phyloP scores from a whole-genome alignment of 2,888 invertebrate genomes.

The Dasysyrphus albostriatus region DNA sequence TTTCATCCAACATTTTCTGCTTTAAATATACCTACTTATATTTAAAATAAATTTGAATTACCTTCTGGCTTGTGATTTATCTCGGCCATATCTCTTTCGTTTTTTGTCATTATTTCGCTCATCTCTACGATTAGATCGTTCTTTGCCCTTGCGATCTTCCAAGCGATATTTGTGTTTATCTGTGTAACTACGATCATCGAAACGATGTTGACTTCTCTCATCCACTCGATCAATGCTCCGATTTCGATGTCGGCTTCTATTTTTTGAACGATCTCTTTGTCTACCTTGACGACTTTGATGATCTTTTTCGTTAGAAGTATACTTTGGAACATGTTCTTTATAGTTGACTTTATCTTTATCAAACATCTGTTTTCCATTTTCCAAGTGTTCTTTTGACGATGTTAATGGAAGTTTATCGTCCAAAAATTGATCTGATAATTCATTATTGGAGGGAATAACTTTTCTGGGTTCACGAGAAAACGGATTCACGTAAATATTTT shows the following conservation, averaged over 20 bases:
- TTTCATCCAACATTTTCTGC: too few relatives aligned
- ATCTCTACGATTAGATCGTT: background rate
- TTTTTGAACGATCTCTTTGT: background rate
- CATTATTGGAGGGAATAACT: background rate
- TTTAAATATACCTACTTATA: too few relatives aligned
- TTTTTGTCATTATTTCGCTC: background rate
- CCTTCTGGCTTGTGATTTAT: conserved; percentile 8
- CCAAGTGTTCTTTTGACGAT: background rate
- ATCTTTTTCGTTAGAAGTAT: background rate
- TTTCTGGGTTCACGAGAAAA: background rate
- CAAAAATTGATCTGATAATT: background rate
- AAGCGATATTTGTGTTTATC: background rate
- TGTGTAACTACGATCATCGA: background rate
- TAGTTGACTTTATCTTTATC: background rate
- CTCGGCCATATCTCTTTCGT: background rate
- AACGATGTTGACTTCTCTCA: background rate
- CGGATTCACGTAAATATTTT: background rate
- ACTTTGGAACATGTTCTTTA: background rate
- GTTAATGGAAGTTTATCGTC: background rate
- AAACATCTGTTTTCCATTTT: background rate
- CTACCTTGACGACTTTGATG: background rate
- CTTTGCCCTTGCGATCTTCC: background rate
- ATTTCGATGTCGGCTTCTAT: conserved; percentile 7
- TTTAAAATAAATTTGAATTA: conserved; percentile 1
- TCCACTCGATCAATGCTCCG: background rate